Conservation (phyloP, 2,113 vertebrate species). For the Gambusia affinis region DNA sequence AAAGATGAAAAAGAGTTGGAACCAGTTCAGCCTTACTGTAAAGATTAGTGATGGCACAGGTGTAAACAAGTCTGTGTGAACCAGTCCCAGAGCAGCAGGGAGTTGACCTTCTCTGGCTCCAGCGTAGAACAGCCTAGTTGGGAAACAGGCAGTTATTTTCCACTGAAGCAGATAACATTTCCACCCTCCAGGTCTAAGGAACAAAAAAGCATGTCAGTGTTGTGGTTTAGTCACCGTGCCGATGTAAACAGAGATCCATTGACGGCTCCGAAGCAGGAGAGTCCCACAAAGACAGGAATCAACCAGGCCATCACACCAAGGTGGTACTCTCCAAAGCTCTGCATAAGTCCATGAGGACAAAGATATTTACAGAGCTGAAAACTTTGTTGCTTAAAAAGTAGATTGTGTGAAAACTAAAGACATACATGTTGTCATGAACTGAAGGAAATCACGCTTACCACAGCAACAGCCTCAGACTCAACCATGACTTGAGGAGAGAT, state of each 20-base stretch:
- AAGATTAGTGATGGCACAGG: slow-evolving; percentile 80
- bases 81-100: slow-evolving; percentile 77
- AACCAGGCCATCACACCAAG: slow-evolving; percentile 78
- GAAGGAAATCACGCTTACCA: slow-evolving; percentile 60
- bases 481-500: slow-evolving; percentile 75
- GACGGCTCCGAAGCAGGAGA: slow-evolving; percentile 80
- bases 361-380: neutral
- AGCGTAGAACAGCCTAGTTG: slow-evolving; percentile 76
- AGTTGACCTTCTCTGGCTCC: slow-evolving; percentile 79
- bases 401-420: neutral
- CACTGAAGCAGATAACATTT: slow-evolving; percentile 4
- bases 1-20: neutral
- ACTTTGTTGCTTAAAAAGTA: neutral
- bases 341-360: slow-evolving; percentile 11
- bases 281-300: slow-evolving; percentile 78
- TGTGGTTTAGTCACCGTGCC: slow-evolving; percentile 60
- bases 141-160: slow-evolving; percentile 14
- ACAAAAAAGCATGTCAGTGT: neutral
- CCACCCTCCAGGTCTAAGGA: neutral
- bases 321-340: slow-evolving; percentile 79
- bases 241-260: slow-evolving; percentile 80
- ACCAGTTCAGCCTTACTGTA: slow-evolving; percentile 67
- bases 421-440: neutral
- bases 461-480: slow-evolving; percentile 75
- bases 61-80: slow-evolving; percentile 79